phyloP scores from a whole-genome alignment of 2,113 vertebrate genomes.

The Psophia crepitans region DNA sequence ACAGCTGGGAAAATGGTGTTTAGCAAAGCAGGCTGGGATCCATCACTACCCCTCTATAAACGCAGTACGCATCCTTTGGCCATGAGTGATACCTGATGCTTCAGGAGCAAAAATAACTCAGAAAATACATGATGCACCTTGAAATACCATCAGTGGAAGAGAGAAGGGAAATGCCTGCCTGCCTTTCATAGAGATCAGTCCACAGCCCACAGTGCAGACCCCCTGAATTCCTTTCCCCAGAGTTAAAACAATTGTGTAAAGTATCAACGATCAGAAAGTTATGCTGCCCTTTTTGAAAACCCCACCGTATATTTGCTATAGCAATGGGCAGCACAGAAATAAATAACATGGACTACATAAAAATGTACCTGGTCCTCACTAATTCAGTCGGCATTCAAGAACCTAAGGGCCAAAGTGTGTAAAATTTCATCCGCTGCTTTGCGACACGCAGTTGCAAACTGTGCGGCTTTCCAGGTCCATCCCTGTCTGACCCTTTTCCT shows the following conservation, averaged over 20 bases:
- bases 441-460: not conserved
- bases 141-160: not conserved
- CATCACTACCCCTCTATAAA: not conserved
- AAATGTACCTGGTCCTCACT: not conserved
- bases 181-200: not conserved
- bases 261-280: not conserved
- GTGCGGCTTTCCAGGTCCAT: not conserved
- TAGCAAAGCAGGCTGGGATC: not conserved
- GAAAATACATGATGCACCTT: not conserved
- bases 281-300: not conserved
- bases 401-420: accelerated
- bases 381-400: not conserved
- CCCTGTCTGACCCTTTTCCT: not conserved
- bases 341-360: no score
- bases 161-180: not conserved
- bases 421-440: not conserved
- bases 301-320: not conserved
- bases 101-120: not conserved
- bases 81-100: not conserved
- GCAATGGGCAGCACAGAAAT: not conserved
- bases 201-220: accelerated
- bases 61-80: not conserved
- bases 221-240: not conserved
- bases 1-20: not conserved
- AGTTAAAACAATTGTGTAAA: not conserved